Base-by-base conservation (phyloP, 2,888 invertebrate species). In the Dorcus hopei region DNA sequence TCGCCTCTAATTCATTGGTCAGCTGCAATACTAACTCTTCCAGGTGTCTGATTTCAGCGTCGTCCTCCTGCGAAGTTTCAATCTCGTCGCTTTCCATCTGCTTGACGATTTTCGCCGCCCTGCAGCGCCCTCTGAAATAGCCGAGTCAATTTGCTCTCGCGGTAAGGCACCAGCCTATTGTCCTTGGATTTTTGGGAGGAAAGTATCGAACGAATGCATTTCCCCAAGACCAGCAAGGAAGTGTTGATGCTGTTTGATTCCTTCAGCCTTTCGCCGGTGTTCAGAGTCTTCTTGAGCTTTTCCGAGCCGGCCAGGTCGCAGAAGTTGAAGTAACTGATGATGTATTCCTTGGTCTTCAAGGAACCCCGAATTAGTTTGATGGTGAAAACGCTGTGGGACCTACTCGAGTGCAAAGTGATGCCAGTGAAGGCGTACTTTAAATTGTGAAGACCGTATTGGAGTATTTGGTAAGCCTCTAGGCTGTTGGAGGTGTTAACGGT, bases 241-340 rank as follows among this genome's bases (percentile, higher is more conserved):
- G 88, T 87, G 79, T 97, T 97, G 65, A 97, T 97, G 64, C 88
- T 89, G 54, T 90, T 87, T 0, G 95, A 91, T 80, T 97, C 97
- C 62, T 85, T 86, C 62, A 95, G 80, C 6, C 93, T 80, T 3
- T 85, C 84, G 42, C 90, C 91, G 2, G 82, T 81, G 74, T 90
- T 90, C 42, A 84, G 80, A 0, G 91, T 89, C 70, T 90, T 91
- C 47, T 87, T 85, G 0, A 85, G 81, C 2, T 94, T 83, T 76
- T 96, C 96, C 11, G 91, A 88, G 0, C 97, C 97, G 47, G 97
- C 97, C 63, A 97, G 80, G 80, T 97, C 97, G 78, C 94, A 95
- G 70, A 97, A 89, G 0, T 92, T 65, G 26, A 57, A 58, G 49
- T 52, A 58, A 40, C 55, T 61, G 9, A 66, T 75, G 23, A 33